Evolutionary conservation across 2,888 invertebrate genomes (phyloP).

Genomic region (Tenthredo distinguenda): DNA sequence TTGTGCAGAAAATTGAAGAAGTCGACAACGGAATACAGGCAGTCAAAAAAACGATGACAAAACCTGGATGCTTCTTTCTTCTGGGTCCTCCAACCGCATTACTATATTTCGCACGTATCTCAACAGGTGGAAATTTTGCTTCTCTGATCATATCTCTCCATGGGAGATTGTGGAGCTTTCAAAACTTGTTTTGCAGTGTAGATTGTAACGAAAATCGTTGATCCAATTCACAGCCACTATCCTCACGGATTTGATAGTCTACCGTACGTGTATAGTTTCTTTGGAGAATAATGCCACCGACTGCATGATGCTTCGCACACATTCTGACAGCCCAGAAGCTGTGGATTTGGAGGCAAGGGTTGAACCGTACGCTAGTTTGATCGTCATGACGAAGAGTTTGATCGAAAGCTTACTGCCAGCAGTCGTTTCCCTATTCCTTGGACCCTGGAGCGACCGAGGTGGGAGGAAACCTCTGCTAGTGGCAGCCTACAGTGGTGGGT

Average conservation of each 20-base stretch:
- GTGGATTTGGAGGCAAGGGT: conserved; percentile 80
- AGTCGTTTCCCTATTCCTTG: conserved; percentile 85
- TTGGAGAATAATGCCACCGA: conserved; percentile 81
- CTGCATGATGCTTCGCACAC: conserved; percentile 81
- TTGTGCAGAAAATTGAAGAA: not conserved
- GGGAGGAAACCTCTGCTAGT: conserved; percentile 87
- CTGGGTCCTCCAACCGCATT: not conserved
- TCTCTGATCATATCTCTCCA: not conserved
- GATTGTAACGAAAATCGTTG: not conserved
- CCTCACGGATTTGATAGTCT: conserved; percentile 85
- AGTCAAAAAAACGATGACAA: not conserved
- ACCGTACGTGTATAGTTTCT: conserved; percentile 84
- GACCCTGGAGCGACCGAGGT: conserved; percentile 90
- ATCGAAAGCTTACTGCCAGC: conserved; percentile 85
- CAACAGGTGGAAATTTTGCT: not conserved
- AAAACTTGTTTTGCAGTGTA: not conserved
- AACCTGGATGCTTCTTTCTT: not conserved
- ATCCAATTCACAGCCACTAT: conserved; percentile 80
- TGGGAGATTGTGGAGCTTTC: no score
- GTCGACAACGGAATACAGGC: not conserved
- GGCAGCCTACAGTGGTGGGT: conserved; percentile 82
- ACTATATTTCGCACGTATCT: not conserved
- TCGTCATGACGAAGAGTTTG: conserved; percentile 83
- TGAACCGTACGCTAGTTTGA: conserved; percentile 84
- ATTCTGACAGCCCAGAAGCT: conserved; percentile 79